A percentile compares a stretch with the other conserved stretches of the same genome.
These are phyloP conservation scores for Serilophus lunatus DNA, from an alignment of 2,113 vertebrate species.

Conservation along the genomic window DNA sequence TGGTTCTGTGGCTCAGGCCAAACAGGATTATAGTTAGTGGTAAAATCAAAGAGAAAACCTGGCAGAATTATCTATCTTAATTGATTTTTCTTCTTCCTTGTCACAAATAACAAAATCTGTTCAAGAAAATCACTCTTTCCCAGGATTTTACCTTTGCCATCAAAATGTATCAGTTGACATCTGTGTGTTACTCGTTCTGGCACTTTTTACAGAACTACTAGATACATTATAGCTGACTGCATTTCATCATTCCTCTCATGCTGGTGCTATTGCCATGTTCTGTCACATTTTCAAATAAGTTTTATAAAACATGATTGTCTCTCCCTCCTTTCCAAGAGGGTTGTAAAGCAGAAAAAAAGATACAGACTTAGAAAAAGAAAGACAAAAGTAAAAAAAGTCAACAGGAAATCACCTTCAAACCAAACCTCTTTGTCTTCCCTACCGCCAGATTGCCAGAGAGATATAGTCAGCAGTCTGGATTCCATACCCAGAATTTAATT, in stretches of 20 bases:
- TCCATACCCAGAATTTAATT: background rate
- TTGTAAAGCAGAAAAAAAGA: accelerated
- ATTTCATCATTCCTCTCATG: background rate
- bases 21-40: background rate
- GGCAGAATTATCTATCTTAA: background rate
- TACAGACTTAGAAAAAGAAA: background rate
- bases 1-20: background rate
- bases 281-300: background rate
- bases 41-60: background rate
- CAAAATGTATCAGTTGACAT: background rate
- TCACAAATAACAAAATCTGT: background rate
- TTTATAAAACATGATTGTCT: background rate
- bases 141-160: background rate
- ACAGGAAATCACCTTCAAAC: background rate
- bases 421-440: background rate
- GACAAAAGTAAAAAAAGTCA: background rate
- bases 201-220: background rate
- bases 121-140: background rate
- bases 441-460: background rate
- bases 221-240: background rate
- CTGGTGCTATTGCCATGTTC: background rate
- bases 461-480: background rate
- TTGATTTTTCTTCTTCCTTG: background rate
- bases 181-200: background rate
- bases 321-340: accelerated